These are phyloP conservation scores for Brachyptera putata DNA, from an alignment of 2,888 invertebrate species.

Conservation along the genomic window DNA sequence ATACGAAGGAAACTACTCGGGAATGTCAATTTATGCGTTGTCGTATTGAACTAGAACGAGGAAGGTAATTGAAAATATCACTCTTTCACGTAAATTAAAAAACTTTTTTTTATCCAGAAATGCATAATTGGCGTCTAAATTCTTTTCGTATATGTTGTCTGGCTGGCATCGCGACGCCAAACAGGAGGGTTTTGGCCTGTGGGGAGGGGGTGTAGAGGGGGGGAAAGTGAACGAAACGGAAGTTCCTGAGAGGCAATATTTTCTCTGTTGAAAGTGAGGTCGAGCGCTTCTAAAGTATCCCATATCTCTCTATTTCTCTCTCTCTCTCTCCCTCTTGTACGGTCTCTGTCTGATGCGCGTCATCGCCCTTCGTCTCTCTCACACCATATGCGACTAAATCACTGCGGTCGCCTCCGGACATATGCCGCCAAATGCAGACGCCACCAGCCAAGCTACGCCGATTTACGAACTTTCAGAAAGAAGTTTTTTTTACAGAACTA, in stretches of 20 bases:
- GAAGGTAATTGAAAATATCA: slow-evolving; percentile 30
- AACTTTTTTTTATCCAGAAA: slow-evolving; percentile 27
- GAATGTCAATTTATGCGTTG: slow-evolving; percentile 27
- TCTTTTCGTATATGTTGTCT: slow-evolving; percentile 16
- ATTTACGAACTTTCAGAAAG: not conserved
- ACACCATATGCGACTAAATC: slow-evolving; percentile 9
- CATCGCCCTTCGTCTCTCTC: not conserved
- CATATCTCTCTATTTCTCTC: not conserved
- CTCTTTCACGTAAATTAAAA: slow-evolving; percentile 31
- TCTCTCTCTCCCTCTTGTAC: not conserved
- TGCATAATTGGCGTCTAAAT: slow-evolving; percentile 29
- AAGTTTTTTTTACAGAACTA: not conserved
- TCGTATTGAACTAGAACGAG: slow-evolving; percentile 22
- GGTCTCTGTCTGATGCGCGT: slow-evolving; percentile 1
- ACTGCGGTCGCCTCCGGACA: slow-evolving; percentile 19
- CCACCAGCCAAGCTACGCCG: not conserved
- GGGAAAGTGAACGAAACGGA: slow-evolving; percentile 14
- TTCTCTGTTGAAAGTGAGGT: slow-evolving; percentile 27
- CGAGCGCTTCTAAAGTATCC: slow-evolving; percentile 11
- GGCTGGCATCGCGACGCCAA: slow-evolving; percentile 14
- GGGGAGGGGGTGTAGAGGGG: not conserved
- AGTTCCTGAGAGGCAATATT: slow-evolving; percentile 30
- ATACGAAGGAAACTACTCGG: not conserved
- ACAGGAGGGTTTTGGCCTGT: not conserved
- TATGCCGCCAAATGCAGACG: slow-evolving; percentile 11